A percentile compares a stretch with the other conserved stretches of the same genome.
phyloP scores from a whole-genome alignment of 2,113 vertebrate genomes.

The Malurus melanocephalus region DNA sequence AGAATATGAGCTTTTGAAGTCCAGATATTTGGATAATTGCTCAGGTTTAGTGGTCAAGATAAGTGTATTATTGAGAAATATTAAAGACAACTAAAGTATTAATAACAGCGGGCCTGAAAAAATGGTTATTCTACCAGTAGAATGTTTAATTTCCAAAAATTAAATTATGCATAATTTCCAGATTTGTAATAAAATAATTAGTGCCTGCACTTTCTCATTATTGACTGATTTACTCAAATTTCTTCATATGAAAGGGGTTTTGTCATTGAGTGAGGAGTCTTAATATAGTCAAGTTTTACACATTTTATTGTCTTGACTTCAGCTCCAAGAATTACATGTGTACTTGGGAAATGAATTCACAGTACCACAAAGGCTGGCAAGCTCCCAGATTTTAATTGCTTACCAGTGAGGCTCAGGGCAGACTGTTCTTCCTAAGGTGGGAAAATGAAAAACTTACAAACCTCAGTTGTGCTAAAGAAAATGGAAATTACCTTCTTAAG shows the following conservation, averaged over 20 bases:
- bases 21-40: not conserved
- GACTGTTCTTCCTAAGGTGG: constrained; percentile 17
- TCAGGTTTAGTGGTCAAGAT: not conserved
- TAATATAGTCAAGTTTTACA: constrained; percentile 48
- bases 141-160: constrained; percentile 26
- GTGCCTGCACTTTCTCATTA: not conserved
- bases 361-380: constrained; percentile 45
- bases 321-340: constrained; percentile 51
- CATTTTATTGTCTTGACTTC: constrained; percentile 39
- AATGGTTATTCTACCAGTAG: constrained; percentile 8
- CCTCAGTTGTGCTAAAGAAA: constrained; percentile 15
- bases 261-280: constrained; percentile 8
- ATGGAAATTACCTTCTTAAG: constrained; percentile 7
- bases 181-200: constrained; percentile 63
- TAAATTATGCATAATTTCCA: constrained; percentile 49
- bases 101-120: constrained; percentile 14
- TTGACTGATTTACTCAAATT: not conserved
- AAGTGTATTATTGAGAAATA: not conserved
- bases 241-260: constrained; percentile 1
- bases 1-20: not conserved
- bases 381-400: constrained; percentile 59
- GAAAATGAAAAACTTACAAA: constrained; percentile 7
- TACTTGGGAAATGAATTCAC: constrained; percentile 53
- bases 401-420: constrained; percentile 24
- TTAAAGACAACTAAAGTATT: not conserved